Evolutionary conservation across 2,888 invertebrate species (phyloP).

Genomic region (Aplocera efformata): DNA sequence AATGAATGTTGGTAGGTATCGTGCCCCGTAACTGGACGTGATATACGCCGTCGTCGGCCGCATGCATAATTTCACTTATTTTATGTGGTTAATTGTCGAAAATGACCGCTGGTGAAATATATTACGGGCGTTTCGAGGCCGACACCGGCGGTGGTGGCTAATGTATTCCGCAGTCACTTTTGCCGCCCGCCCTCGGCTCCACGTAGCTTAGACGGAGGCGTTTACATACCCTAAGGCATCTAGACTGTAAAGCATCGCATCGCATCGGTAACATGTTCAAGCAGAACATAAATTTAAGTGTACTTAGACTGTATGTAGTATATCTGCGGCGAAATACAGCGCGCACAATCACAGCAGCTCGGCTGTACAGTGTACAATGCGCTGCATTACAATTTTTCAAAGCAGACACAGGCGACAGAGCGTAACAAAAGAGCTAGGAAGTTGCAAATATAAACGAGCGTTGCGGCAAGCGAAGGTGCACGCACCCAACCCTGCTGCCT

Average conservation of each 20-base stretch:
- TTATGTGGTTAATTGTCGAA: constrained; percentile 81
- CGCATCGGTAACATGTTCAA: constrained; percentile 19
- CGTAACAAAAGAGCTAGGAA: constrained; percentile 76
- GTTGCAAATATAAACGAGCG: constrained; percentile 76
- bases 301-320: constrained; percentile 33
- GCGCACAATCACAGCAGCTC: constrained; percentile 64
- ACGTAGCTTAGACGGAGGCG: constrained; percentile 12
- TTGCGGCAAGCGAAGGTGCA: constrained; percentile 62
- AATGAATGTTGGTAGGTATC: constrained; percentile 78
- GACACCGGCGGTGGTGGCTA: constrained; percentile 63
- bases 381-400: constrained; percentile 77
- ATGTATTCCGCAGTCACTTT: constrained; percentile 70
- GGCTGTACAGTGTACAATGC: constrained; percentile 56
- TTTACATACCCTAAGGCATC: constrained; percentile 11
- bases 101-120: constrained; percentile 79
- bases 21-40: constrained; percentile 79
- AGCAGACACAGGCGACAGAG: constrained; percentile 73
- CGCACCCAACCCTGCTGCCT: constrained; percentile 44
- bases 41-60: constrained; percentile 79
- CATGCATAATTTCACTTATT: constrained; percentile 81
- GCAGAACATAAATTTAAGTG: constrained; percentile 41
- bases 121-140: constrained; percentile 67
- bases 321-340: constrained; percentile 42
- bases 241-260: constrained; percentile 6
- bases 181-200: constrained; percentile 62